A percentile compares a stretch with the other conserved stretches of the same genome.
Evolutionary conservation across 2,113 vertebrate species (phyloP).

Genomic region (Chaenogobius annularis): DNA sequence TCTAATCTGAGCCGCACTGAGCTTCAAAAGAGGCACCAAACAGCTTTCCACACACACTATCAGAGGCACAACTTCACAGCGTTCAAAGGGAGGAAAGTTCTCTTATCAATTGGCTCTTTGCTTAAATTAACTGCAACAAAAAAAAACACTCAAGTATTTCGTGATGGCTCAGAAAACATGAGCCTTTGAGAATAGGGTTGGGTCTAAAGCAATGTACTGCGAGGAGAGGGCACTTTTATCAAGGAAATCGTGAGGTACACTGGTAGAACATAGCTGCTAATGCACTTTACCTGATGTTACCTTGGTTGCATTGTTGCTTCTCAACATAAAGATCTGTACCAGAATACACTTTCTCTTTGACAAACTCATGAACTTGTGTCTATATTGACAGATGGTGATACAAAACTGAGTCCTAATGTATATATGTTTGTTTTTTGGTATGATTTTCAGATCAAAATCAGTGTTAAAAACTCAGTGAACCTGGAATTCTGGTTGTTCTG

Average conservation of each 20-base stretch:
- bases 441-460: too few species aligned
- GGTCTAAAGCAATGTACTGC: neutral
- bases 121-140: constrained; percentile 38
- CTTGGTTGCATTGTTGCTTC: neutral
- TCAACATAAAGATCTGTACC: neutral
- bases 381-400: too few species aligned
- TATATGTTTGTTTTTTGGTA: too few species aligned
- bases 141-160: constrained; percentile 33
- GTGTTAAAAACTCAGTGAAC: too few species aligned
- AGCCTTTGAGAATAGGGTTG: neutral
- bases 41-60: constrained; percentile 33
- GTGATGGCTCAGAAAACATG: constrained; percentile 6
- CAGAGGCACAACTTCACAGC: constrained; percentile 29
- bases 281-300: neutral
- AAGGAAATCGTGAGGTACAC: neutral
- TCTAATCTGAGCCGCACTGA: constrained; percentile 54
- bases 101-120: constrained; percentile 22
- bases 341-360: neutral
- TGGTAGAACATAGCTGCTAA: neutral
- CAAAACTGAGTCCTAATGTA: too few species aligned
- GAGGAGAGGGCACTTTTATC: neutral
- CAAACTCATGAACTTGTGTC: neutral
- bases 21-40: constrained; percentile 44
- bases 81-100: constrained; percentile 24
- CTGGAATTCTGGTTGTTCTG: too few species aligned